Percentiles rank a stretch among this genome's conserved stretches.
Evolutionary conservation across 2,113 vertebrate genomes (phyloP).

Genomic region (Gavialis gangeticus): DNA sequence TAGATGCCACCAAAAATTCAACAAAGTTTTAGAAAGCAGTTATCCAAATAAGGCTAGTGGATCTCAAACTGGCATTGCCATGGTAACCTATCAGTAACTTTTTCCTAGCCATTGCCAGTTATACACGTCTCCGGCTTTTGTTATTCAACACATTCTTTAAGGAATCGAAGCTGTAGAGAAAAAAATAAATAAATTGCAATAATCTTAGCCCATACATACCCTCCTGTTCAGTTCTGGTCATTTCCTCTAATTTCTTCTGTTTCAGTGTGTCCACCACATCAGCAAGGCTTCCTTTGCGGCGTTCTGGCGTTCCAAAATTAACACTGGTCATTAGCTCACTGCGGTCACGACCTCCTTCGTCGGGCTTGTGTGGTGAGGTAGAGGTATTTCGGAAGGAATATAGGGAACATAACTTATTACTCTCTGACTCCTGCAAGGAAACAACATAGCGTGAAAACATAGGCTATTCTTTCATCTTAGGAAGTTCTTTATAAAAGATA

Average conservation of each 20-base stretch:
- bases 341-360: constrained; percentile 97
- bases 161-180: neutral
- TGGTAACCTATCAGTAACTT: constrained; percentile 72
- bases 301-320: constrained; percentile 96
- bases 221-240: constrained; percentile 98
- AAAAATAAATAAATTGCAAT: neutral
- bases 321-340: constrained; percentile 94
- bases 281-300: constrained; percentile 98
- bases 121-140: constrained; percentile 54
- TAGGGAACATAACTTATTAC: constrained; percentile 99
- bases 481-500: neutral
- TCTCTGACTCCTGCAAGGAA: constrained; percentile 95
- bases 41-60: constrained; percentile 68
- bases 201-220: constrained; percentile 82
- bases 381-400: constrained; percentile 99
- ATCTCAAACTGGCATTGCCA: constrained; percentile 66
- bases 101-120: constrained; percentile 65
- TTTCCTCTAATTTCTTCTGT: constrained; percentile 99
- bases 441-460: constrained; percentile 63
- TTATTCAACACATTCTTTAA: constrained; percentile 48
- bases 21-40: constrained; percentile 59
- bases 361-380: constrained; percentile 98
- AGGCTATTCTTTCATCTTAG: neutral
- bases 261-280: constrained; percentile 99
- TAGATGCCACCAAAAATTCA: constrained; percentile 41